Conservation (phyloP, 1,140 invertebrate genomes). For the Sycophaga agraensis region DNA sequence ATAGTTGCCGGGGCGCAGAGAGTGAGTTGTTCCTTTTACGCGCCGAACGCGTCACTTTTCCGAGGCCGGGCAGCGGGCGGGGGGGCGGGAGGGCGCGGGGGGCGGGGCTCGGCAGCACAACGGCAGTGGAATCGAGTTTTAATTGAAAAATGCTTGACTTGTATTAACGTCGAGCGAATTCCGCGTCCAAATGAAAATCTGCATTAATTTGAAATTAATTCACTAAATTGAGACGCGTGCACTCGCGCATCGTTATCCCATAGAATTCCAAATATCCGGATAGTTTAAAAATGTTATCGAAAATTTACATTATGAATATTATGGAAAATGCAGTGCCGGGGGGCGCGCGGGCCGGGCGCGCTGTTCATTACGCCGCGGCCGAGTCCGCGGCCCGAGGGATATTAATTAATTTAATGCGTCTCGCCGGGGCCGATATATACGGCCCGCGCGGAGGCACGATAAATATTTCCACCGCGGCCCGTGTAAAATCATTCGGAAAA, state of each 20-base stretch:
- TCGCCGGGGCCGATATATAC: no score
- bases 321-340: slow-evolving; percentile 14
- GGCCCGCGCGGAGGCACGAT: slow-evolving; percentile 4
- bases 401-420: slow-evolving; percentile 24
- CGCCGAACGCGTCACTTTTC: no score
- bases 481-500: slow-evolving; percentile 10
- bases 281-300: slow-evolving; percentile 21
- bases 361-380: slow-evolving; percentile 24
- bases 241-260: slow-evolving; percentile 6
- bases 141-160: slow-evolving; percentile 30
- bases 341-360: no score
- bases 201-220: slow-evolving; percentile 29
- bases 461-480: slow-evolving; percentile 21
- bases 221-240: slow-evolving; percentile 26
- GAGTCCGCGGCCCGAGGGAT: background rate
- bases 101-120: no score
- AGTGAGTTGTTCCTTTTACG: no score
- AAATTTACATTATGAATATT: slow-evolving; percentile 18
- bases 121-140: slow-evolving; percentile 10
- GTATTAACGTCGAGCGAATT: slow-evolving; percentile 26
- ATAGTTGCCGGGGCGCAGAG: no score
- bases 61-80: no score
- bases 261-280: slow-evolving; percentile 23
- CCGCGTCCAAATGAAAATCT: slow-evolving; percentile 26
- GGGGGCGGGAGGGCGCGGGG: no score